A percentile compares a stretch with the other conserved stretches of the same genome.
phyloP scores from a whole-genome alignment of 2,113 vertebrate genomes.

The Jacana jacana region DNA sequence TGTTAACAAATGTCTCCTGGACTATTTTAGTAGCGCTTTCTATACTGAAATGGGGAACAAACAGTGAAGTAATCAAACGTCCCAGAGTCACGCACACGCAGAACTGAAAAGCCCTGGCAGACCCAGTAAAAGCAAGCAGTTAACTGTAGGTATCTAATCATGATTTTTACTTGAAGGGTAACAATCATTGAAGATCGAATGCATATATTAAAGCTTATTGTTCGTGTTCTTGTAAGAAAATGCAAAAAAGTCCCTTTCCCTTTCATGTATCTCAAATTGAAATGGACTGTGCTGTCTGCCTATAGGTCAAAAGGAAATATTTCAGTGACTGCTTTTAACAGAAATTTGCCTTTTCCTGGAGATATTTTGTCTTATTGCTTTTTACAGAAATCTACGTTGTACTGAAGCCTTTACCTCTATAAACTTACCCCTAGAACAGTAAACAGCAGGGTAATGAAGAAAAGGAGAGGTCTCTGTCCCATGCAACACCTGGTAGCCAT shows the following conservation, averaged over 20 bases:
- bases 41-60: background rate
- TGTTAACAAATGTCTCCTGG: background rate
- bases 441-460: constrained; percentile 98
- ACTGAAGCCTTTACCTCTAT: background rate
- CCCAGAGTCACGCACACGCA: background rate
- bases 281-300: background rate
- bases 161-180: background rate
- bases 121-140: background rate
- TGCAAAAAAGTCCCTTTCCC: background rate
- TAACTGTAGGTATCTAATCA: background rate
- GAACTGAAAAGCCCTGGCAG: background rate
- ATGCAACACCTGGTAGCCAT: constrained; percentile 99
- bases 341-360: background rate
- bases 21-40: background rate
- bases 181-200: background rate
- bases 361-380: background rate
- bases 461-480: constrained; percentile 96
- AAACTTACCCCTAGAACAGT: constrained; percentile 92
- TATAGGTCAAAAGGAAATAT: background rate
- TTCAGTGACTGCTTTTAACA: background rate
- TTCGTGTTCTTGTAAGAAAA: background rate
- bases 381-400: background rate
- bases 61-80: background rate
- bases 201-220: background rate
- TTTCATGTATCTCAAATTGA: background rate